Conservation (phyloP, 2,888 invertebrate species). For the Hofmannophila pseudospretella region DNA sequence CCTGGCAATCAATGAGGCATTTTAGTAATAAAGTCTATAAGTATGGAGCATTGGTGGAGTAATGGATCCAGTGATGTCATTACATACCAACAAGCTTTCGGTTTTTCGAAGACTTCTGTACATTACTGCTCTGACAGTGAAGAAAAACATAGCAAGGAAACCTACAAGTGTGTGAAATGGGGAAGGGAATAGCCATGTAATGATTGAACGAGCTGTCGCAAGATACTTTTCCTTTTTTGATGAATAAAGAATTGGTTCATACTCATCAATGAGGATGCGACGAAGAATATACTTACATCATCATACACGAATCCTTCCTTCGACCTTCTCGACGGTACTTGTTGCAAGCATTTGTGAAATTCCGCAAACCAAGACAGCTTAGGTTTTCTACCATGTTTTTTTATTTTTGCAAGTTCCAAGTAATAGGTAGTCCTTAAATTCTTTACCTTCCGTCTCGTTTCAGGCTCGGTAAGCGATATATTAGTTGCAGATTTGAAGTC, state of each 20-base stretch:
- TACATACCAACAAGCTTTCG: too few species aligned
- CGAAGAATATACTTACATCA: not conserved
- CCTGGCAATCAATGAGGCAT: too few species aligned
- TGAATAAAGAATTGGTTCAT: not conserved
- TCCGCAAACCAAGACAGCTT: constrained; percentile 51
- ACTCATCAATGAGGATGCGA: not conserved
- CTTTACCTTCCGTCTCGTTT: constrained; percentile 49
- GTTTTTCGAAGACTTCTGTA: too few species aligned
- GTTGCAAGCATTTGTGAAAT: constrained; percentile 37
- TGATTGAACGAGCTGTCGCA: too few species aligned
- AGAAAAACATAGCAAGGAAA: too few species aligned
- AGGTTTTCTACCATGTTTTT: constrained; percentile 36
- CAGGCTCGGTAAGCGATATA: constrained; percentile 38
- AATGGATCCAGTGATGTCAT: too few species aligned
- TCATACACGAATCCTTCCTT: not conserved
- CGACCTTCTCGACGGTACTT: not conserved
- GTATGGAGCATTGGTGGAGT: too few species aligned
- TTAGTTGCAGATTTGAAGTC: constrained; percentile 44
- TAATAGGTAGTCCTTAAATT: constrained; percentile 50
- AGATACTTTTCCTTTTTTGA: too few species aligned
- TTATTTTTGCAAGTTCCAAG: constrained; percentile 52
- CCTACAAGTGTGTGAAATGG: too few species aligned
- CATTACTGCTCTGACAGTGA: too few species aligned
- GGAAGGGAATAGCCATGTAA: too few species aligned
- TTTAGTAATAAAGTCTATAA: too few species aligned